A percentile compares a stretch with the other conserved stretches of the same genome.
Conservation (phyloP, 2,797 vertebrate species). For the Huso huso region DNA sequence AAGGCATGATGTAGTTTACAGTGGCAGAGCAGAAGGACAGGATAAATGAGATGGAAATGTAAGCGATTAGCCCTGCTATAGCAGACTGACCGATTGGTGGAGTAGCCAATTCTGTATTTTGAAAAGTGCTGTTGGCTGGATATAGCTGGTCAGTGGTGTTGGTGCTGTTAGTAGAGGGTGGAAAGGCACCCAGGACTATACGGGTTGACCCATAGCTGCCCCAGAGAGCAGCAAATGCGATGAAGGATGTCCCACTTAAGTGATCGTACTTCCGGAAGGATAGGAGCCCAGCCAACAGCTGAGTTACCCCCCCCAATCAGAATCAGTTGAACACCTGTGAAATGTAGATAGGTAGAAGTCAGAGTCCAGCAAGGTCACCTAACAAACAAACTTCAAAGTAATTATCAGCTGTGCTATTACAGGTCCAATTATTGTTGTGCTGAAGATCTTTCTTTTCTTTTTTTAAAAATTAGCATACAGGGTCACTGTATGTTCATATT, state of each 20-base stretch:
- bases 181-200: constrained; percentile 52
- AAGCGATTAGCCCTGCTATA: constrained; percentile 71
- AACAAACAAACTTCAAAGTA: too few relatives aligned
- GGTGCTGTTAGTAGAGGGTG: constrained; percentile 9
- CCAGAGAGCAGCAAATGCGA: constrained; percentile 82
- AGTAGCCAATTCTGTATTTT: background rate
- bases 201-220: constrained; percentile 71
- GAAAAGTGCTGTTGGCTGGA: background rate
- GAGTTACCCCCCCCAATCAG: constrained; percentile 75
- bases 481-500: background rate
- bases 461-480: background rate
- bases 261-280: constrained; percentile 82
- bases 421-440: background rate
- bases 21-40: constrained; percentile 80
- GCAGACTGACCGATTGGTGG: constrained; percentile 51
- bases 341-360: constrained; percentile 7
- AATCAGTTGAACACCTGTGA: constrained; percentile 74
- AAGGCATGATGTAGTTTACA: constrained; percentile 83
- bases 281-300: constrained; percentile 74
- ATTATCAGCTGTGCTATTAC: too few relatives aligned
- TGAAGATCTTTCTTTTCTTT: background rate
- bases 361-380: background rate
- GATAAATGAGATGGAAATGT: constrained; percentile 68
- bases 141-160: constrained; percentile 7
- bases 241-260: constrained; percentile 69